phyloP scores from a whole-genome alignment of 2,888 invertebrate genomes.

The Drosophila neonasuta region DNA sequence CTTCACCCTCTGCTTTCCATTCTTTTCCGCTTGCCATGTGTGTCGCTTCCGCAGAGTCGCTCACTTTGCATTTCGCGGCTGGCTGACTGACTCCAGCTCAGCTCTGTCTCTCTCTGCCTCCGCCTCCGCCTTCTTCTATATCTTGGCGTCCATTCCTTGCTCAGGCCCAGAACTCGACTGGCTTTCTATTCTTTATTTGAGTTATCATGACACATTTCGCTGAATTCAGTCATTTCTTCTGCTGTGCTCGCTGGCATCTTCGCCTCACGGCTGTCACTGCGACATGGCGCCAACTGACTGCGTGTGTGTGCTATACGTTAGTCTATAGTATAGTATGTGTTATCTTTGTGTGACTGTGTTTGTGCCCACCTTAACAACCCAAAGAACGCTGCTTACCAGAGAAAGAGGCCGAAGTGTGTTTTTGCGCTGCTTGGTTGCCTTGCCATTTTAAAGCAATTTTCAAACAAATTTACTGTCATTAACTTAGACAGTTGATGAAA shows the following conservation, averaged over 20 bases:
- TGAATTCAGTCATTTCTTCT: conserved; percentile 79
- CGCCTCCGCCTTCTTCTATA: not conserved
- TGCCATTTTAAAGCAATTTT: conserved; percentile 78
- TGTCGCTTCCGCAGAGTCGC: conserved; percentile 65
- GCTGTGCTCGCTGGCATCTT: conserved; percentile 63
- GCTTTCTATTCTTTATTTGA: conserved; percentile 75
- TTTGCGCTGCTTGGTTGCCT: conserved; percentile 74
- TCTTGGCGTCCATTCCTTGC: conserved; percentile 6
- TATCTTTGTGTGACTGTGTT: conserved; percentile 49
- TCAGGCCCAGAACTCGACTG: conserved; percentile 33
- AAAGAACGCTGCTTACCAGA: conserved; percentile 1
- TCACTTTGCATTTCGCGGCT: conserved; percentile 77
- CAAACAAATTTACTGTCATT: conserved; percentile 78
- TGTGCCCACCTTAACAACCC: conserved; percentile 43
- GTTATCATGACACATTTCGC: conserved; percentile 78
- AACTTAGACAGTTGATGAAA: conserved; percentile 78
- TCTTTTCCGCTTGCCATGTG: conserved; percentile 52
- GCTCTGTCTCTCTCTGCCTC: conserved; percentile 5
- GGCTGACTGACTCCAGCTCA: conserved; percentile 64
- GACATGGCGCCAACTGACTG: conserved; percentile 67
- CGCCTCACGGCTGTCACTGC: conserved; percentile 71
- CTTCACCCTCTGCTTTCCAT: not conserved
- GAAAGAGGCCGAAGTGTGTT: conserved; percentile 54
- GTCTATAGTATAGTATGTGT: conserved; percentile 25
- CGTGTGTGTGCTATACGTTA: conserved; percentile 21